Evolutionary conservation across 2,797 vertebrate genomes (phyloP).

Genomic region (Acrossocheilus fasciatus): DNA sequence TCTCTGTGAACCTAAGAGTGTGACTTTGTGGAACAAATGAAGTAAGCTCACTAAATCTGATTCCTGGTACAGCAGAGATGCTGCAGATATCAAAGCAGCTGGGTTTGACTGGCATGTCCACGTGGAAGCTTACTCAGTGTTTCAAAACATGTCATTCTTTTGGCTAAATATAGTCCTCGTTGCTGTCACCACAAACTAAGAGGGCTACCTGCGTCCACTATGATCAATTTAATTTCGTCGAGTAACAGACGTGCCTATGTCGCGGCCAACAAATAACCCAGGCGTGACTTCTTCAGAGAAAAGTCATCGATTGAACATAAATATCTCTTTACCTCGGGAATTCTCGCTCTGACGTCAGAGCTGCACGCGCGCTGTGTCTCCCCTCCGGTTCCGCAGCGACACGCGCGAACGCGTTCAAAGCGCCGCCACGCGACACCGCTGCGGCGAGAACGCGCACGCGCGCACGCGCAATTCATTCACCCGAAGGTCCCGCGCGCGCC

Average conservation of each 20-base stretch:
- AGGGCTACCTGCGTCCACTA: not conserved
- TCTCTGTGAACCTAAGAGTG: not conserved
- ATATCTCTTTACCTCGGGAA: constrained; percentile 44
- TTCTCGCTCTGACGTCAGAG: constrained; percentile 47
- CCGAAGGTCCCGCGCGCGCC: constrained; percentile 64
- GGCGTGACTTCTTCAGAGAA: not conserved
- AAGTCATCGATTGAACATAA: not conserved
- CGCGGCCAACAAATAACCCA: not conserved
- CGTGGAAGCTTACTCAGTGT: constrained; percentile 20
- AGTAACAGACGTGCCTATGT: not conserved
- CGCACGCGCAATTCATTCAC: constrained; percentile 71
- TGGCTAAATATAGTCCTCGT: constrained; percentile 12
- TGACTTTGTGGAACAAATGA: not conserved
- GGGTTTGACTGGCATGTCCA: constrained; percentile 14
- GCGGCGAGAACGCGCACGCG: constrained; percentile 47
- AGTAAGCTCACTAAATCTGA: not conserved
- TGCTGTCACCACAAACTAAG: constrained; percentile 27
- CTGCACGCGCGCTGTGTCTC: constrained; percentile 32
- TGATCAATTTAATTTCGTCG: not conserved
- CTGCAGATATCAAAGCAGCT: constrained; percentile 4
- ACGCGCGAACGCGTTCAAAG: constrained; percentile 60
- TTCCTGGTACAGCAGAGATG: not conserved
- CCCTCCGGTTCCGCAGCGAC: constrained; percentile 42
- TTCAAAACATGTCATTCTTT: constrained; percentile 28
- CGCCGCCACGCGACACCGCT: constrained; percentile 63